Evolutionary conservation across 2,797 vertebrate genomes (phyloP), one percentile per base, ranked within the genome.

Genomic region (Enteromius afrohamiltoni): DNA sequence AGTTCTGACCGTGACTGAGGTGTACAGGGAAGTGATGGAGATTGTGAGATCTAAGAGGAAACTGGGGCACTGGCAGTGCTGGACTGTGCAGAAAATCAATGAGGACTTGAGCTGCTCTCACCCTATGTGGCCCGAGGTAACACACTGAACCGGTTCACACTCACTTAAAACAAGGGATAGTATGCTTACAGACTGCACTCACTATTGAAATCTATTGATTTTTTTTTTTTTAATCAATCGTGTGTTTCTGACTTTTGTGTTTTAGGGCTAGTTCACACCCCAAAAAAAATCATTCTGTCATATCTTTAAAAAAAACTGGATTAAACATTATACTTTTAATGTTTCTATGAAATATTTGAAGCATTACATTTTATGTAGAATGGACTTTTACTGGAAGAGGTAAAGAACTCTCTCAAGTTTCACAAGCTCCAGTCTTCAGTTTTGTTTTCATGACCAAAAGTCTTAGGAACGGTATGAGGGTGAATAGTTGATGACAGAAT

Each of bases 81-180:
- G 93, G 93, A 85, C 77, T 1, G 68, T 89, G 26, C 49, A 42
- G 17, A 89, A 88, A 67, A 77, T 92, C 82, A 79, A 80, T 8
- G 90, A 92, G 0, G 93, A 94, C 80, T 83, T 93, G 80, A 37
- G 6, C 60, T 90, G 86, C 55, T 87, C 82, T 9, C 93, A 93
- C 76, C 94, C 93, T 21, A 93, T 94, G 94, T 94, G 94, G 93
- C 93, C 93, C 17, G 90, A 93, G 90, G 93, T 94, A 83, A 37
- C n/a, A 68, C 49, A 62, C 26, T 2, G 21, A 79, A 21, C 21
- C 37, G 6, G 6, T 71, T 51, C 45, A 70, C 29, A 70, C 17
- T 67, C 6, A 7, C 55, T 2, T 19, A 14, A 23, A 37, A 45
- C 6, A 17, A 80, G 31, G 40, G 40, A 3, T 53, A n/a, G 19